These are phyloP conservation scores for Melieria picta DNA, from an alignment of 2,888 invertebrate genomes.

Conservation along the genomic window DNA sequence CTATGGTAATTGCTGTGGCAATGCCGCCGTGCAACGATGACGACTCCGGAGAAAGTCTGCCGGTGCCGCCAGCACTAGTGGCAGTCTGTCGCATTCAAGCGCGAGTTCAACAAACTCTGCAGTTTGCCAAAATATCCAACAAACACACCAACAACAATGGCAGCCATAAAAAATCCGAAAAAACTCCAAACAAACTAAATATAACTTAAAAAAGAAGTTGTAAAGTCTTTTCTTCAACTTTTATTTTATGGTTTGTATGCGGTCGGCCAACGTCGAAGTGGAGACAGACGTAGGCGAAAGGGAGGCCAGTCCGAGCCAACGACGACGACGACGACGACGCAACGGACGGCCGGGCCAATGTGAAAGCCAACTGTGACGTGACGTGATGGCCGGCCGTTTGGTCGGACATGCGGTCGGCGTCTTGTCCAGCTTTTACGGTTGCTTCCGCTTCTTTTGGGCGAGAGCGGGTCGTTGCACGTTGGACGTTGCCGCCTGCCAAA, in stretches of 20 bases:
- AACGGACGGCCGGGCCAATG: slow-evolving; percentile 15
- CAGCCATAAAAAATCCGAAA: slow-evolving; percentile 22
- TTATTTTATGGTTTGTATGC: slow-evolving; percentile 25
- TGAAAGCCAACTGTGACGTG: slow-evolving; percentile 35
- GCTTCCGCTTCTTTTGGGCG: background rate
- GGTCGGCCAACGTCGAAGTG: background rate
- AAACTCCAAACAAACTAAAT: background rate
- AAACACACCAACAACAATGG: slow-evolving; percentile 42
- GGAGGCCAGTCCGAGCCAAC: too few species aligned
- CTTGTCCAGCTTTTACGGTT: background rate
- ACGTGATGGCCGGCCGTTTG: background rate
- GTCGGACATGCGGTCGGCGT: background rate
- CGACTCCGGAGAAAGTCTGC: slow-evolving; percentile 59
- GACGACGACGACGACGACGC: background rate
- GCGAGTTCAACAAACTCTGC: slow-evolving; percentile 60
- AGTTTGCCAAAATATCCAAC: slow-evolving; percentile 55
- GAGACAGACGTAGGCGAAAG: too few species aligned
- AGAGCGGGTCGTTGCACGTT: background rate
- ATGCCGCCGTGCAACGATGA: slow-evolving; percentile 43
- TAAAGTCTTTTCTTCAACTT: slow-evolving; percentile 16
- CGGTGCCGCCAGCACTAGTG: slow-evolving; percentile 34
- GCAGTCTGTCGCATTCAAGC: background rate
- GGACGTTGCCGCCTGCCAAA: slow-evolving; percentile 4
- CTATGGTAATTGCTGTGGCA: slow-evolving; percentile 27
- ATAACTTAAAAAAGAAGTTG: slow-evolving; percentile 10